Base-by-base conservation (phyloP, 2,113 vertebrate genomes). In the Myxocyprinus asiaticus region DNA sequence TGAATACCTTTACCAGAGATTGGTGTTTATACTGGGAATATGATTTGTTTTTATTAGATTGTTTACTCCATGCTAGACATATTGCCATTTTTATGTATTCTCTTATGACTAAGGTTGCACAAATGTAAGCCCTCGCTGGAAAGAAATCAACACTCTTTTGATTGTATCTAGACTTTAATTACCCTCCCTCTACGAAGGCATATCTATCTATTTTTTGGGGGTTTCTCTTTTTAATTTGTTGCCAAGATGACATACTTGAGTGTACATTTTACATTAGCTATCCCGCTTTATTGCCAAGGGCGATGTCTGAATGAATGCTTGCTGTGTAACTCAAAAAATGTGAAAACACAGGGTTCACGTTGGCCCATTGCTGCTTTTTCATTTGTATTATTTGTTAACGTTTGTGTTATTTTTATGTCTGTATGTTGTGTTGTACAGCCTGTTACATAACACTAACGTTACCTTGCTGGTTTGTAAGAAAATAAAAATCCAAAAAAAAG, bases 391-490 rank as follows among this genome's bases (percentile, higher is more conserved):
- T 33, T 33, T 33, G 76, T 84, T 76, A 4, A 55, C 56, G 80
- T 84, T 56, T 70, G 9, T 78, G 63, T 82, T 79, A 79, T 59
- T 81, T 88, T 75, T 64, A 85, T 89, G 87, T 86, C 77, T 85
- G 22, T 33, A 33, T 33, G 22, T 85, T 86, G 87, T 86, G 50
- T 93, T 93, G 92, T 93, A 93, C 90, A 93, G 91, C 90, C 90
- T 93, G 90, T 94, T 93, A 92, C 90, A 91, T 91, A 92, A 92
- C 89, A 93, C 83, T 81, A 85, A 90, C 88, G 90, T 84, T 92
- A 93, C 90, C 92, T 91, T 92, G 88, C 88, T 89, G 88, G 90
- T 93, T 94, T 93, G 87, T 93, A 85, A 89, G 89, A 86, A 84
- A 84, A 88, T 76, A 70, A 85, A 82, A 87, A 88, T 87, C 87